Evolutionary conservation across 2,888 invertebrate species (phyloP).

Genomic region (Trachelus iudaicus): DNA sequence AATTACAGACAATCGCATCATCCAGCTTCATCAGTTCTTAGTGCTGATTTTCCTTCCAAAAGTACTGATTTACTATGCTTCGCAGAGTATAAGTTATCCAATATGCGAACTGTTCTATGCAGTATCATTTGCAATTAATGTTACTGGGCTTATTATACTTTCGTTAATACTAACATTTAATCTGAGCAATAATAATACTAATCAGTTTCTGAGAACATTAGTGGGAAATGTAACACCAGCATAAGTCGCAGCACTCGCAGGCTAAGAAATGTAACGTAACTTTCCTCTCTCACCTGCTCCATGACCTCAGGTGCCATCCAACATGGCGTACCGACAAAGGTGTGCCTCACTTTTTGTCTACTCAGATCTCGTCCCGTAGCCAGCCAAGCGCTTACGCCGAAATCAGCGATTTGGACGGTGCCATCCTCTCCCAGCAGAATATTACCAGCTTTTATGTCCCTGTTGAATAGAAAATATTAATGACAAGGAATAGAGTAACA

Average conservation of each 20-base stretch:
- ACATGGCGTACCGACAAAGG: slow-evolving; percentile 98
- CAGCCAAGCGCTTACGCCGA: slow-evolving; percentile 98
- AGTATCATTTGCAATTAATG: background rate
- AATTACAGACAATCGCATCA: background rate
- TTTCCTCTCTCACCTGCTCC: slow-evolving; percentile 82
- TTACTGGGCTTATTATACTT: background rate
- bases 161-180: background rate
- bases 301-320: slow-evolving; percentile 99
- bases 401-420: slow-evolving; percentile 97
- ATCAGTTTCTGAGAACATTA: background rate
- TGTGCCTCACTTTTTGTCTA: slow-evolving; percentile 94
- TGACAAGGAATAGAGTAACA: slow-evolving; percentile 2
- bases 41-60: background rate
- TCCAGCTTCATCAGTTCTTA: background rate
- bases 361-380: slow-evolving; percentile 94
- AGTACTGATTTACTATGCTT: background rate
- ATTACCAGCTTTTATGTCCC: slow-evolving; percentile 98
- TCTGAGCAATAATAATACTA: background rate
- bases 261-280: slow-evolving; percentile 65
- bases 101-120: background rate
- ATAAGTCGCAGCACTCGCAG: slow-evolving; percentile 51
- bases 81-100: background rate
- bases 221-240: background rate
- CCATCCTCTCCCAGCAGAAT: slow-evolving; percentile 97
- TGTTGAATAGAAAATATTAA: slow-evolving; percentile 58